Base-by-base conservation (phyloP, 2,888 invertebrate genomes). In the Dryadula phaetusa region DNA sequence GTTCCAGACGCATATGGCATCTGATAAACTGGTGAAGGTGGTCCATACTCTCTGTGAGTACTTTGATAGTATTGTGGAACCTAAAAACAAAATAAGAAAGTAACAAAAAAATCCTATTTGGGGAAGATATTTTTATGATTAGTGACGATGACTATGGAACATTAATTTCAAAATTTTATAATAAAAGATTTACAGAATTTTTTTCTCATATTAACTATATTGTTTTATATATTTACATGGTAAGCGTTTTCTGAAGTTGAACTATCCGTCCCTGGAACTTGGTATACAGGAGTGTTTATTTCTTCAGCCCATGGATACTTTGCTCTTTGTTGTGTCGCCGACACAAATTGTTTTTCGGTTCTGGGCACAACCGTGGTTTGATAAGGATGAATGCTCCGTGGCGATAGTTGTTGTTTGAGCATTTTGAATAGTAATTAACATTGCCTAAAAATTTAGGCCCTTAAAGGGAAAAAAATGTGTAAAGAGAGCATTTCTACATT, bases 301-400 rank as follows among this genome's bases (percentile, higher is more conserved):
- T 90, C 88, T 58, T 92, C 93, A 52, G 84, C 83, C 93, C 93
- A 93, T 53, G 93, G 93, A 74, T 83, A 93, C 78, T 93, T 92
- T 1, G 86, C 83, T 74, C 93, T 86, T 82, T 92, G 90, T 82
- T 91, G 88, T 14, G 88, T 79, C 22, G 93, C 92, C n/a, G 88
- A 82, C 32, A 82, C 80, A 67, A 89, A 84, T 72, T 93, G 93
- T 58, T 90, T 88, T 62, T 92, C 90, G 74, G 87, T 92, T 16
- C 93, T 81, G 12, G 92, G 87, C 32, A 93, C 89, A 40, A 93
- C 84, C 3, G 93, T 93, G 5, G 93, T 93, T 77, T 93, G 93
- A 72, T 93, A 93, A 4, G 93, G 93, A 71, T 92, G 92, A 44
- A 92, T 87, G 72, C 87, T 91, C 47, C 92, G 84, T 4, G 91